Base-by-base conservation (phyloP, 2,113 vertebrate species). In the Stomatorhinus ivindoensis region DNA sequence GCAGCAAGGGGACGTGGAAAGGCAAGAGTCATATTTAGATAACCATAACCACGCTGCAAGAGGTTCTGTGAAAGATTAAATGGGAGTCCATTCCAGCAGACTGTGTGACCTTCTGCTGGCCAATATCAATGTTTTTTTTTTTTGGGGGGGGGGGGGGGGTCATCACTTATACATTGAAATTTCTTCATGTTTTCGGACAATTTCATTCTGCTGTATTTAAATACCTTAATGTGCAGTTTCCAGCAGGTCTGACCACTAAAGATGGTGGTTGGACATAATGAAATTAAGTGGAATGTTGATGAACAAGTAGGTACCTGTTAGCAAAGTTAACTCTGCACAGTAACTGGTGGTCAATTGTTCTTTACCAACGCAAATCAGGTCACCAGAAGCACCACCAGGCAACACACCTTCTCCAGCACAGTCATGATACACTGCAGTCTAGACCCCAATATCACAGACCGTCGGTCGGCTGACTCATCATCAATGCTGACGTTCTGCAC, bases 1-100 rank as follows among this genome's bases (percentile, higher is more conserved):
- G 89, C 89, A 90, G 51, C 46, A 21, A n/a, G n/a, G 21, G 44
- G 47, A 89, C 80, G 88, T 48, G 31, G 80, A 42, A 47, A 55
- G 69, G 4, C 84, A 88, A 15, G 42, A 39, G 24, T 42, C 24
- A 39, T 46, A 47, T 69, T 39, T 58, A 88, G 15, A 27, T 2
- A 51, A 53, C 39, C n/a, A 21, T 5, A 51, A 53, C 39, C n/a
- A 21, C 3, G 10, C 84, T 51, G 24, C 24, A 51, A 86, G 47
- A 46, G 10, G n/a, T 51, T 50, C n/a, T 35, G 17, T 86, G 10
- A 27, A 27, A 86, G 31, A 35, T 2, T 46, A 51, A 86, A 35
- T 51, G n/a, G 31, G 24, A 86, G 4, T 53, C 50, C 24, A 19
- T 31, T 53, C 4, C 48, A 39, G 6, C 24, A 9, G 42, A 27